Conservation (phyloP, 1,140 invertebrate genomes). For the Scaptomyza pallida region DNA sequence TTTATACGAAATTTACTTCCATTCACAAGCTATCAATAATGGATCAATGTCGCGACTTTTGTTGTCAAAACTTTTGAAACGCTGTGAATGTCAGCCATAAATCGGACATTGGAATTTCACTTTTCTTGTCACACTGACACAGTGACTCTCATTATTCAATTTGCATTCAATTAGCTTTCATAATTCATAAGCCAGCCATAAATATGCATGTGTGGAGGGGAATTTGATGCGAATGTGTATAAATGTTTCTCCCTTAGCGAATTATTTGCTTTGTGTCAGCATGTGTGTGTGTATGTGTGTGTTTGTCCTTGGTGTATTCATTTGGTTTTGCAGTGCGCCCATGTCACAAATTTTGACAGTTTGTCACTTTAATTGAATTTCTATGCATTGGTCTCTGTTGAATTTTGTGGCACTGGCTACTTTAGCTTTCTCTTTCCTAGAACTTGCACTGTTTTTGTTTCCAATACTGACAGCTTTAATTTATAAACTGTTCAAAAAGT, state of each 20-base stretch:
- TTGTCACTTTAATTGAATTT: constrained; percentile 80
- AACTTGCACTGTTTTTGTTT: constrained; percentile 14
- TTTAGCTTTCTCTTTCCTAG: neutral
- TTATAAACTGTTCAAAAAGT: neutral
- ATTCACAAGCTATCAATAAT: constrained; percentile 40
- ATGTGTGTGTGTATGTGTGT: constrained; percentile 30
- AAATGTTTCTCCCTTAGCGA: constrained; percentile 24
- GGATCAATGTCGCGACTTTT: constrained; percentile 50
- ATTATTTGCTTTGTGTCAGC: constrained; percentile 5
- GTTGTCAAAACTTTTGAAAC: constrained; percentile 52
- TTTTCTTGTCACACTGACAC: constrained; percentile 72
- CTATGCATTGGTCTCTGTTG: constrained; percentile 31
- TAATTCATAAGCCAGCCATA: constrained; percentile 68
- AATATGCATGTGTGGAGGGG: constrained; percentile 62
- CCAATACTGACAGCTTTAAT: constrained; percentile 3
- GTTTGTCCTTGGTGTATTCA: constrained; percentile 54
- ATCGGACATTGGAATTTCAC: constrained; percentile 74
- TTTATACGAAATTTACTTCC: constrained; percentile 23
- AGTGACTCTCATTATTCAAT: constrained; percentile 74
- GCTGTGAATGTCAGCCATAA: constrained; percentile 59
- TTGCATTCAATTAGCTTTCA: constrained; percentile 78
- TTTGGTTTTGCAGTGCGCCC: constrained; percentile 43
- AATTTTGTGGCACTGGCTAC: constrained; percentile 16
- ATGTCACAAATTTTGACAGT: constrained; percentile 76
- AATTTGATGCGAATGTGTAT: constrained; percentile 34